These are phyloP conservation scores for Anaspis maculata DNA, from an alignment of 2,888 invertebrate species.

Conservation along the genomic window DNA sequence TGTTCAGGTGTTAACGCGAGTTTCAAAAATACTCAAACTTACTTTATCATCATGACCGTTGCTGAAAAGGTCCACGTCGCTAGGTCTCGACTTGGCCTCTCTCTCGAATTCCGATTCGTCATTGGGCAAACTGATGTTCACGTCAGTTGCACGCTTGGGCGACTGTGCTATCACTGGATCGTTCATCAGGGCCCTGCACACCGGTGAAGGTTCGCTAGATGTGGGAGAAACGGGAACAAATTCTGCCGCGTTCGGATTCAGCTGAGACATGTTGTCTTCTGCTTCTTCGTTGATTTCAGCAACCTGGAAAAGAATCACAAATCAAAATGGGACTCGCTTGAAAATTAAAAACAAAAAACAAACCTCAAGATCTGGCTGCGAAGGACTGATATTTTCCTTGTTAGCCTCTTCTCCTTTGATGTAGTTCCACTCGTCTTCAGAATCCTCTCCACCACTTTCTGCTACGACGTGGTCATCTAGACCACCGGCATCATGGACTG, in stretches of 20 bases:
- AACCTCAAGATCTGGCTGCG: slow-evolving; percentile 40
- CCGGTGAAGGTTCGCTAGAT: slow-evolving; percentile 43
- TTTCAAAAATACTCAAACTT: no score
- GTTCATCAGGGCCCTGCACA: slow-evolving; percentile 30
- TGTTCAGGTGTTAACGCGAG: no score
- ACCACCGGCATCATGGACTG: slow-evolving; percentile 42
- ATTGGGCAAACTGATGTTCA: slow-evolving; percentile 50
- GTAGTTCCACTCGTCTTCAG: slow-evolving; percentile 87
- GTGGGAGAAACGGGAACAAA: slow-evolving; percentile 65
- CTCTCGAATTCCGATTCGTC: slow-evolving; percentile 54
- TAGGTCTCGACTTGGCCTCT: slow-evolving; percentile 55
- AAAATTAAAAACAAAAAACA: not conserved
- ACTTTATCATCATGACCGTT: no score
- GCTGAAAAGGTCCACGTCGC: slow-evolving; percentile 48
- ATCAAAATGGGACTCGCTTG: not conserved
- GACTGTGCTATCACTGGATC: slow-evolving; percentile 56
- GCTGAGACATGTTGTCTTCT: slow-evolving; percentile 63
- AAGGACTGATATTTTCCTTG: slow-evolving; percentile 48
- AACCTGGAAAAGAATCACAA: slow-evolving; percentile 23
- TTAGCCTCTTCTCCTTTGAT: slow-evolving; percentile 59
- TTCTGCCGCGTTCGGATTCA: slow-evolving; percentile 82
- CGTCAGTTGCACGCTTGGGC: slow-evolving; percentile 56
- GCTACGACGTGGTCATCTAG: slow-evolving; percentile 60
- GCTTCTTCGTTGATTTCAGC: slow-evolving; percentile 32
- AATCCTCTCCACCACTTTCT: slow-evolving; percentile 65